phyloP scores from a whole-genome alignment of 2,888 invertebrate genomes.

The Volucella zonaria region DNA sequence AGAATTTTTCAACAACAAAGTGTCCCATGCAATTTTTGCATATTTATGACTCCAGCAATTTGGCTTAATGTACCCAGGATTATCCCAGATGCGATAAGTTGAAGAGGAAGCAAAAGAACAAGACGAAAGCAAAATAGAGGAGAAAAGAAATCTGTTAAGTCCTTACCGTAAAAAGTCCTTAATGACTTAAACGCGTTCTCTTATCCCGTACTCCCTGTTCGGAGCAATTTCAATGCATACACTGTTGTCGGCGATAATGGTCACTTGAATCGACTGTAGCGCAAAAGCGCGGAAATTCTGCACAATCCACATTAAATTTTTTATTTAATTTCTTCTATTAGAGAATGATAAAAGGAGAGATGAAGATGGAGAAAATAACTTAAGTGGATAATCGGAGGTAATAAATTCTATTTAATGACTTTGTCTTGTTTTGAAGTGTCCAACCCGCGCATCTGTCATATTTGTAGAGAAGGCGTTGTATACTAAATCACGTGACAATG shows the following conservation, averaged over 20 bases:
- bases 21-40: conserved; percentile 5
- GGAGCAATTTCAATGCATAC: conserved; percentile 38
- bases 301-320: conserved; percentile 43
- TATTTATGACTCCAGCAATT: conserved; percentile 18
- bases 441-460: conserved; percentile 29
- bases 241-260: conserved; percentile 41
- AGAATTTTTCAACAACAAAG: background rate
- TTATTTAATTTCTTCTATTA: background rate
- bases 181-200: conserved; percentile 31
- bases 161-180: conserved; percentile 22
- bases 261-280: background rate
- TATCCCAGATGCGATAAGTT: conserved; percentile 11
- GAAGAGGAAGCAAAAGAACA: no score
- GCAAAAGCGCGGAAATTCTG: conserved; percentile 18
- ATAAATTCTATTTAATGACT: conserved; percentile 60
- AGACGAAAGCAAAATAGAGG: no score
- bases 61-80: conserved; percentile 11
- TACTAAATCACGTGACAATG: conserved; percentile 17
- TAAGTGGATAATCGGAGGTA: conserved; percentile 40
- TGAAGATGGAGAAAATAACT: conserved; percentile 3
- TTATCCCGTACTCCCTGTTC: background rate
- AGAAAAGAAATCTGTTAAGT: conserved; percentile 7
- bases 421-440: conserved; percentile 41
- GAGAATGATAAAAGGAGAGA: background rate
- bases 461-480: conserved; percentile 12